Percentiles rank a stretch among this genome's conserved stretches.
Evolutionary conservation across 2,797 vertebrate genomes (phyloP).

Genomic region (Periophthalmus magnuspinnatus): DNA sequence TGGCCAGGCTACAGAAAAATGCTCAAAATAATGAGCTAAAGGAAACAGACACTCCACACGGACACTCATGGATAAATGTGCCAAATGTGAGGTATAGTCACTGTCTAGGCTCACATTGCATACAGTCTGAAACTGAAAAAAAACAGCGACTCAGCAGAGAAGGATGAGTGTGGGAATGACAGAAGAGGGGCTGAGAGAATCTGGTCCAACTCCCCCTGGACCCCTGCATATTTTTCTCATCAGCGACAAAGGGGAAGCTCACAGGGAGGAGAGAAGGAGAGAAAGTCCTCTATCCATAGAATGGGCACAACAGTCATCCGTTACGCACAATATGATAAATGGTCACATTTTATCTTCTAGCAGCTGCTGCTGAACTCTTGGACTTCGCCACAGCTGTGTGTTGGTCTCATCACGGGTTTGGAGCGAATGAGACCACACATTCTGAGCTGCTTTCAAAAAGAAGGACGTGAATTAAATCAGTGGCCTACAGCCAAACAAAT

Average conservation of each 20-base stretch:
- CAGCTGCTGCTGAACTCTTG: conserved; percentile 12
- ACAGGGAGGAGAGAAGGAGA: conserved; percentile 8
- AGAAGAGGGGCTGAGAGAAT: conserved; percentile 14
- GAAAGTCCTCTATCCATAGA: conserved; percentile 47
- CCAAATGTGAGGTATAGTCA: conserved; percentile 62
- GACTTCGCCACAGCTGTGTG: conserved; percentile 27
- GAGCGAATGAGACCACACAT: conserved; percentile 55
- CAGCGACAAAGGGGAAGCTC: conserved; percentile 27
- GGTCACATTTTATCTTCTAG: conserved; percentile 22
- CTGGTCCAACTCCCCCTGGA: conserved; percentile 14
- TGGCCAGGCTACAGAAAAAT: conserved; percentile 15
- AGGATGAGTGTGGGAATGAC: conserved; percentile 44
- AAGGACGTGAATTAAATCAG: conserved; percentile 12
- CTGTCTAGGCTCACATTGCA: conserved; percentile 59
- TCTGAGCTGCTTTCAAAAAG: conserved; percentile 48
- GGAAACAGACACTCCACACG: conserved; percentile 19
- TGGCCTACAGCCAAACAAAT: conserved; percentile 61
- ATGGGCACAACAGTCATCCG: conserved; percentile 30
- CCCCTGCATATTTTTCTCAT: conserved; percentile 35
- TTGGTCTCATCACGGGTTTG: conserved; percentile 14
- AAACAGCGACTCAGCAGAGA: conserved; percentile 33
- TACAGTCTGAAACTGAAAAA: conserved; percentile 56
- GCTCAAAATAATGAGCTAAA: conserved; percentile 5
- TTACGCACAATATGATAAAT: conserved; percentile 31
- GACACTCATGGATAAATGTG: conserved; percentile 40